Conservation (phyloP, 2,113 vertebrate species). For the Laticauda laticaudata region DNA sequence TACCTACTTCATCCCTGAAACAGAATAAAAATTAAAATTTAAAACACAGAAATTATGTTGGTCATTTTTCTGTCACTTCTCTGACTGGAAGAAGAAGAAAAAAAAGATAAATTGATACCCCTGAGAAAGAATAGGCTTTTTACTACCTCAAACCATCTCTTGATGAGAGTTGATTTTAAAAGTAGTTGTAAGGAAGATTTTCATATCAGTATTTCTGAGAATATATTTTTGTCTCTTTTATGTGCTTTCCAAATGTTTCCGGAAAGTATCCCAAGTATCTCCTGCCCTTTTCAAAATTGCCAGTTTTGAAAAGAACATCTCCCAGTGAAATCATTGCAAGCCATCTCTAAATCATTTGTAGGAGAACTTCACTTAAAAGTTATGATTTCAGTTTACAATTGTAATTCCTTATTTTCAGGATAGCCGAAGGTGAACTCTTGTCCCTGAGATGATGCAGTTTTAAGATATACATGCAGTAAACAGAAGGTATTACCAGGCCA, state of each 20-base stretch:
- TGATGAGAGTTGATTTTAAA: background rate
- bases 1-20: background rate
- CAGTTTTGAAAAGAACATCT: background rate
- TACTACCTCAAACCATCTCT: background rate
- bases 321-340: background rate
- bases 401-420: background rate
- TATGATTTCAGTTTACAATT: slow-evolving; percentile 8
- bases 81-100: background rate
- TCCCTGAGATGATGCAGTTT: background rate
- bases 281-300: background rate
- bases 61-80: background rate
- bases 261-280: background rate
- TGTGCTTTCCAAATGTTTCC: background rate
- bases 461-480: background rate
- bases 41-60: background rate
- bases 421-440: background rate
- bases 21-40: background rate
- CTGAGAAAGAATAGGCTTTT: background rate
- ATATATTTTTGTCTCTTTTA: background rate
- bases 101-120: background rate
- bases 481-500: background rate
- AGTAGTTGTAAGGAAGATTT: background rate
- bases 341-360: background rate
- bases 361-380: background rate
- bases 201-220: background rate